Percentiles rank a stretch among this genome's conserved stretches.
Evolutionary conservation across 1,140 invertebrate genomes (phyloP).

Genomic region (Polypedilum pembai): DNA sequence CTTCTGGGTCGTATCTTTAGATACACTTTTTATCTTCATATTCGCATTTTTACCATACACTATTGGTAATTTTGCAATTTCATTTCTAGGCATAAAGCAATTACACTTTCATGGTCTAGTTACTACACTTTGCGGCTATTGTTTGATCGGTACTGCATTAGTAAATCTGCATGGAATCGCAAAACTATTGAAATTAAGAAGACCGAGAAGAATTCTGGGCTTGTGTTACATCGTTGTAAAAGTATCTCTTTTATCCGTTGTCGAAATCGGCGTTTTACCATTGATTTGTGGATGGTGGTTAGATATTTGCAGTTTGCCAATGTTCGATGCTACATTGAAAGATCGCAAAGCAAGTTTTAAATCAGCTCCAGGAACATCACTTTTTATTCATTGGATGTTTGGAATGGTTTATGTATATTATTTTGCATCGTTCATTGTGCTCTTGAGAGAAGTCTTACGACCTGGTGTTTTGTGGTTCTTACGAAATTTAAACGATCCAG

Average conservation of each 20-base stretch:
- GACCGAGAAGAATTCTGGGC: slow-evolving; percentile 78
- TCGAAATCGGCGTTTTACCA: slow-evolving; percentile 95
- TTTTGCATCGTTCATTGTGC: slow-evolving; percentile 93
- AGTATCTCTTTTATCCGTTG: slow-evolving; percentile 81
- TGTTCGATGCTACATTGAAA: slow-evolving; percentile 87
- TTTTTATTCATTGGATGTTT: slow-evolving; percentile 99
- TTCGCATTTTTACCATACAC: slow-evolving; percentile 95
- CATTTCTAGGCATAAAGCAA: slow-evolving; percentile 61
- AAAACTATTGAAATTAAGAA: slow-evolving; percentile 64
- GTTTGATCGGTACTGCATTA: slow-evolving; percentile 76
- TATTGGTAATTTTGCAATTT: slow-evolving; percentile 80
- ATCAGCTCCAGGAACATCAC: slow-evolving; percentile 85
- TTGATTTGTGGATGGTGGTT: slow-evolving; percentile 98
- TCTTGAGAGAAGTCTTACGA: slow-evolving; percentile 85
- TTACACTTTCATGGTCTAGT: slow-evolving; percentile 88
- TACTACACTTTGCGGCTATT: slow-evolving; percentile 89
- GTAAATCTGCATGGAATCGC: slow-evolving; percentile 75
- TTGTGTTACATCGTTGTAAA: slow-evolving; percentile 97
- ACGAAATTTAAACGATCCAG: slow-evolving; percentile 95
- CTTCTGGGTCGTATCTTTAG: slow-evolving; percentile 97
- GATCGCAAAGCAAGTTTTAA: slow-evolving; percentile 82
- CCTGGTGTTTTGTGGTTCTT: slow-evolving; percentile 96
- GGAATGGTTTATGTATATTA: slow-evolving; percentile 99
- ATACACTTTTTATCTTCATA: slow-evolving; percentile 91
- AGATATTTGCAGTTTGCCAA: slow-evolving; percentile 91